Evolutionary conservation across 2,113 vertebrate genomes (phyloP).

Genomic region (Perca flavescens): DNA sequence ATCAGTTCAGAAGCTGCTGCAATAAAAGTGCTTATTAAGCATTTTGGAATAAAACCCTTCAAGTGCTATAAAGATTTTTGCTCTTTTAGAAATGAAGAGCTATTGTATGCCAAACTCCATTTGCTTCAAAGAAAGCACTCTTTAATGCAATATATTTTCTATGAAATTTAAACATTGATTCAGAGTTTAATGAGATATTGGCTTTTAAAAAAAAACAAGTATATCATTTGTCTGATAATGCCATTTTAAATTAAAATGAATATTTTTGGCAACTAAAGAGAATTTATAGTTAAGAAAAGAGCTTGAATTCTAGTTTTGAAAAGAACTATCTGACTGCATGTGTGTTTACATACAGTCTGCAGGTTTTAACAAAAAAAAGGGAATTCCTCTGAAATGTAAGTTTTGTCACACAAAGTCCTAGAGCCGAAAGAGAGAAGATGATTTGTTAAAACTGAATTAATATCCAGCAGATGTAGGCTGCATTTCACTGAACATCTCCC

Average conservation of each 20-base stretch:
- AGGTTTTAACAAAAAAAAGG: not conserved
- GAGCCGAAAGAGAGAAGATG: constrained; percentile 15
- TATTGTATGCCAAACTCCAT: not conserved
- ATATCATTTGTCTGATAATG: constrained; percentile 32
- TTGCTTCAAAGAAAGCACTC: not conserved
- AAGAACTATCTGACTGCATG: not conserved
- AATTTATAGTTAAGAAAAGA: constrained; percentile 29
- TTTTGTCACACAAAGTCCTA: not conserved
- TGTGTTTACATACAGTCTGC: not conserved
- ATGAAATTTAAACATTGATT: constrained; percentile 25
- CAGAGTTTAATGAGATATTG: constrained; percentile 30
- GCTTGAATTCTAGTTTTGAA: not conserved
- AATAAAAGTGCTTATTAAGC: not conserved
- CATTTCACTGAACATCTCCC: not conserved
- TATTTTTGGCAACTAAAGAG: constrained; percentile 40
- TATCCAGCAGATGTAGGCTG: not conserved
- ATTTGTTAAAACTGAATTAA: not conserved
- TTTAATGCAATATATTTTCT: constrained; percentile 55
- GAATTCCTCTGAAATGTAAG: not conserved
- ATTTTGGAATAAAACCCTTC: constrained; percentile 17
- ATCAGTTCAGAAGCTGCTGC: not conserved
- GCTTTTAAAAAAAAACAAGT: constrained; percentile 31
- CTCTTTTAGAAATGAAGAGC: not conserved
- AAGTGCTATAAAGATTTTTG: not conserved
- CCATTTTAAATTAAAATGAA: constrained; percentile 27